Conservation (phyloP, 2,113 vertebrate genomes). For the Lates calcarifer region DNA sequence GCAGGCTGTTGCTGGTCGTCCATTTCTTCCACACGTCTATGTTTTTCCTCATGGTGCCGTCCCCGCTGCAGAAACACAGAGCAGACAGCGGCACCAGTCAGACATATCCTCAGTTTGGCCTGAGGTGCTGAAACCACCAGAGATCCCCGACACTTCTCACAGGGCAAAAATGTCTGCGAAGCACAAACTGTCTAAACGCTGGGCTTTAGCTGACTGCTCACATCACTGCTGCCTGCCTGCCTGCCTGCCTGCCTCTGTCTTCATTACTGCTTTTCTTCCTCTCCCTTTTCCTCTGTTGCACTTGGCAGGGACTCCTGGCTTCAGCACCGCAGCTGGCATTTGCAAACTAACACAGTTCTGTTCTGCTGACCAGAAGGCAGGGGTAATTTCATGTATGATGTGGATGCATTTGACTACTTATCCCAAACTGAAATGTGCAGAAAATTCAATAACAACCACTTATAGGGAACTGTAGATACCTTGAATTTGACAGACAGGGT, state of each 20-base stretch:
- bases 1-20: slow-evolving; percentile 96
- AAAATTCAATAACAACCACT: not conserved
- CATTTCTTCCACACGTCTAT: slow-evolving; percentile 99
- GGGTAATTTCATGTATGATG: not conserved
- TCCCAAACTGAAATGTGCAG: not conserved
- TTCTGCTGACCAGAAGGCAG: slow-evolving; percentile 14
- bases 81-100: slow-evolving; percentile 45
- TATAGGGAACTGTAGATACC: not conserved
- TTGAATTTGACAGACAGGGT: not conserved
- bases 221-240: slow-evolving; percentile 23
- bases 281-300: slow-evolving; percentile 30
- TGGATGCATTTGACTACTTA: not conserved
- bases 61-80: slow-evolving; percentile 86
- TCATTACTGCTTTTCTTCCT: slow-evolving; percentile 29
- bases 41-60: slow-evolving; percentile 98
- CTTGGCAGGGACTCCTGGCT: slow-evolving; percentile 61
- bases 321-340: slow-evolving; percentile 45
- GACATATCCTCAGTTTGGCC: not conserved
- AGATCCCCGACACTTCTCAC: slow-evolving; percentile 31
- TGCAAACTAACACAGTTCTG: slow-evolving; percentile 43
- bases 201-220: slow-evolving; percentile 33
- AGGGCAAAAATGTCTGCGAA: slow-evolving; percentile 28
- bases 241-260: slow-evolving; percentile 13
- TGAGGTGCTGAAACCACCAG: not conserved
- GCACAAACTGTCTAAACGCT: slow-evolving; percentile 3